Base-by-base conservation (phyloP, 1,140 invertebrate species). In the Mycetomoellerius zeteki region DNA sequence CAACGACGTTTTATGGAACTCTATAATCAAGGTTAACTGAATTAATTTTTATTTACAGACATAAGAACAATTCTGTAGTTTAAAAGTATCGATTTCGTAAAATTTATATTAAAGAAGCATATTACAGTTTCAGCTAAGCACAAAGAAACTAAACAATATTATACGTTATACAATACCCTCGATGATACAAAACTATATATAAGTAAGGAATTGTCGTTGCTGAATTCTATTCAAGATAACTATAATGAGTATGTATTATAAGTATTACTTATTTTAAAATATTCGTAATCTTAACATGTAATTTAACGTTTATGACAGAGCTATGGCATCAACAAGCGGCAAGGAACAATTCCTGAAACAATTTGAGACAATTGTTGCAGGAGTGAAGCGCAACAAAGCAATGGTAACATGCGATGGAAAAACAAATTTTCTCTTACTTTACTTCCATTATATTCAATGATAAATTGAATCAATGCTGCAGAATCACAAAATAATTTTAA, bases 111-210 rank as follows among this genome's bases (percentile, higher is more conserved):
- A 14, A 64, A 33, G 65, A 56, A 64, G 52, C 37, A 71, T 72
- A 81, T 96, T 97, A 81, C 94, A 99, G 98, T 99, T 93, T 97
- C 98, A 85, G 97, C 97, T 37, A 99, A 98, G 92, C 98, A 99
- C 92, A 97, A 98, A 93, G 99, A 99, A 96, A 99, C 99, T 0
- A 99, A 99, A 94, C 98, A 99, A 95, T 99, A 99, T 96, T 99
- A 99, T 93, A 99, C 98, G 43, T 96, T 99, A 75, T 99, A 99
- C 94, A 99, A 99, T 95, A 99, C 98, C 6, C 95, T 99, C n/a
- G 97, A 99, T 94, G 99, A 99, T 95, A 98, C 98, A 5, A 98
- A 98, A 94, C 95, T 98, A 37, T 99, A 99, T 95, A 96, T 99
- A 86, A 97, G 97, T 65, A 99, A 99, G 94, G 99, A 99, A 96